Percentiles rank a stretch among this genome's conserved stretches.
phyloP scores from a whole-genome alignment of 2,797 vertebrate species.

The Catharus ustulatus region DNA sequence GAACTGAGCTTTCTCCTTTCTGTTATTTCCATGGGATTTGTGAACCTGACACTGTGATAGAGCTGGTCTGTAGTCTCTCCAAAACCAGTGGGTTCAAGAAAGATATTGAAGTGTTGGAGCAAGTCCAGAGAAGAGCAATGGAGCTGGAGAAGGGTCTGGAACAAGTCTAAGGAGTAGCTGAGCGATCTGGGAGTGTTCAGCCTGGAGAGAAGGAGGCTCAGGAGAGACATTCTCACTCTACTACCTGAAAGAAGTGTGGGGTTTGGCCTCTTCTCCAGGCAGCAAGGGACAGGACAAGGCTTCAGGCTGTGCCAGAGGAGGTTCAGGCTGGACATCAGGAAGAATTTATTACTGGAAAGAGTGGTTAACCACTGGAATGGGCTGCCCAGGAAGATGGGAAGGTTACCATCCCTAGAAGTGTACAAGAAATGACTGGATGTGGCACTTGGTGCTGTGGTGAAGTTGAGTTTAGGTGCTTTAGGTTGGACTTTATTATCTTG shows the following conservation, averaged over 20 bases:
- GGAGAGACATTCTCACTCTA: not conserved
- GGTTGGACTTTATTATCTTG: not conserved
- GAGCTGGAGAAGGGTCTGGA: not conserved
- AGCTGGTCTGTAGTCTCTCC: not conserved
- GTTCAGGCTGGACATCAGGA: not conserved
- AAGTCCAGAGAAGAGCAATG: not conserved
- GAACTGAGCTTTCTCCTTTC: not conserved
- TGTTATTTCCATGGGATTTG: not conserved
- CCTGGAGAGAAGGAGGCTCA: not conserved
- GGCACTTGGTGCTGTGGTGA: not conserved
- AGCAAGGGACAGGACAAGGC: not conserved
- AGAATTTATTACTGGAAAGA: not conserved
- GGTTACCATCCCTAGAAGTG: not conserved
- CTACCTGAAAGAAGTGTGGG: not conserved
- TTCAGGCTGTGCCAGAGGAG: not conserved
- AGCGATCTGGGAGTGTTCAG: not conserved
- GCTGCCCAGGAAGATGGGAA: not conserved
- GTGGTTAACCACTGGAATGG: not conserved
- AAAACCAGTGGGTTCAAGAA: not conserved
- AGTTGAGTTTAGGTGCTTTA: not conserved
- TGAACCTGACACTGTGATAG: not conserved
- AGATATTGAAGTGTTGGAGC: too few species aligned
- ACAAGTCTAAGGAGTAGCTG: accelerated
- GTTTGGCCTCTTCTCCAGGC: not conserved
- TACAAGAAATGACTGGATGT: not conserved